Evolutionary conservation across 2,888 invertebrate species (phyloP).

Genomic region (Athripsodes cinereus): DNA sequence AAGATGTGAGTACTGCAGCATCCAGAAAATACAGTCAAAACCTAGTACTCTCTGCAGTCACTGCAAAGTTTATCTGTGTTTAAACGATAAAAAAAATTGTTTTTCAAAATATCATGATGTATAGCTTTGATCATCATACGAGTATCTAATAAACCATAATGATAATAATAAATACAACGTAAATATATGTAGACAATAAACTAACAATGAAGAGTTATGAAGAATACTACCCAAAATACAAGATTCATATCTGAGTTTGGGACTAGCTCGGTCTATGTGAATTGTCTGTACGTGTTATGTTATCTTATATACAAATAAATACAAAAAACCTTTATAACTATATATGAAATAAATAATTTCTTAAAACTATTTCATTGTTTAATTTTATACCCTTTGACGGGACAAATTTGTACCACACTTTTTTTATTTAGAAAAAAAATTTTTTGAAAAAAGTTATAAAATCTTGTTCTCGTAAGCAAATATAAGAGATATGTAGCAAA

Average conservation of each 20-base stretch:
- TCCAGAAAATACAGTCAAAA: conserved; percentile 6
- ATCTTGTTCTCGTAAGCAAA: no score
- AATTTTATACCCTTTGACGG: neutral
- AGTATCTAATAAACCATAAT: neutral
- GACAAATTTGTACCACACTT: no score
- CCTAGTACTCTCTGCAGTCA: conserved; percentile 2
- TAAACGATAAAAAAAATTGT: conserved; percentile 11
- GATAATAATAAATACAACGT: neutral
- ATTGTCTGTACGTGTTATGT: no score
- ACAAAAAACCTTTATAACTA: neutral
- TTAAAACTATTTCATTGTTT: neutral
- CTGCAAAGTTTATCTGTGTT: conserved; percentile 5
- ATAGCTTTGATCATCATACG: neutral
- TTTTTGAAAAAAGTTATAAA: no score
- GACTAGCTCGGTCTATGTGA: neutral
- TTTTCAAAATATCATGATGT: conserved; percentile 1
- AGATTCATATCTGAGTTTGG: neutral
- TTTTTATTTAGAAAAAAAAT: no score
- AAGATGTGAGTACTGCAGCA: conserved; percentile 10
- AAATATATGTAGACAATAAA: neutral
- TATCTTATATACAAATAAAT: neutral
- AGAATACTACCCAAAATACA: no score
- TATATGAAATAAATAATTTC: neutral
- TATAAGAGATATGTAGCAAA: no score
- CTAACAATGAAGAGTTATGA: neutral